Conservation (phyloP, 1,140 invertebrate species). For the Zaprionus inermis region DNA sequence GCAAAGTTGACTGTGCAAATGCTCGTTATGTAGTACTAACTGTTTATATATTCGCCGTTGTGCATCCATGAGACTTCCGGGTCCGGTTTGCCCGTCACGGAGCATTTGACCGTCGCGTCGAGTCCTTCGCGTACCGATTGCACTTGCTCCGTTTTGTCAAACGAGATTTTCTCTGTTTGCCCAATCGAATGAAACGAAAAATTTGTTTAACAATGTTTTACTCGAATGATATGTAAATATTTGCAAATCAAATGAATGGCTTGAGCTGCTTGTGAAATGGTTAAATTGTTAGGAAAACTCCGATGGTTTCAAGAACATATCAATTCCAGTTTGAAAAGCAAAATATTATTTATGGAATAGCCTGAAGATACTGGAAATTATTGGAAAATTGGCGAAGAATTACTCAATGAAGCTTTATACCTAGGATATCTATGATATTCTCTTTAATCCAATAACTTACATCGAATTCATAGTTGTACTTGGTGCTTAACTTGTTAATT, state of each 20-base stretch:
- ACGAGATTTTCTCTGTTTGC: slow-evolving; percentile 84
- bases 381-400: background rate
- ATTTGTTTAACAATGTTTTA: slow-evolving; percentile 19
- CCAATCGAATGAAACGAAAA: slow-evolving; percentile 29
- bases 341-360: too few species aligned
- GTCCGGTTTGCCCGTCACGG: slow-evolving; percentile 84
- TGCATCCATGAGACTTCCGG: slow-evolving; percentile 84
- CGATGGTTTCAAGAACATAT: background rate
- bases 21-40: slow-evolving; percentile 60
- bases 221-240: slow-evolving; percentile 20
- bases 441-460: too few species aligned
- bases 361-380: too few species aligned
- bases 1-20: slow-evolving; percentile 20
- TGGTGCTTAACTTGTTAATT: too few species aligned
- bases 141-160: slow-evolving; percentile 84
- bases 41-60: slow-evolving; percentile 81
- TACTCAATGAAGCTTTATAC: too few species aligned
- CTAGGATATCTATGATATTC: too few species aligned
- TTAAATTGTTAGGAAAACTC: background rate
- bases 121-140: slow-evolving; percentile 85
- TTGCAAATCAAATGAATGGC: background rate
- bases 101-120: slow-evolving; percentile 84
- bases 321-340: too few species aligned
- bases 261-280: background rate
- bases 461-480: too few species aligned